These are phyloP conservation scores for Girardinichthys multiradiatus DNA, from an alignment of 2,113 vertebrate genomes.

Conservation along the genomic window DNA sequence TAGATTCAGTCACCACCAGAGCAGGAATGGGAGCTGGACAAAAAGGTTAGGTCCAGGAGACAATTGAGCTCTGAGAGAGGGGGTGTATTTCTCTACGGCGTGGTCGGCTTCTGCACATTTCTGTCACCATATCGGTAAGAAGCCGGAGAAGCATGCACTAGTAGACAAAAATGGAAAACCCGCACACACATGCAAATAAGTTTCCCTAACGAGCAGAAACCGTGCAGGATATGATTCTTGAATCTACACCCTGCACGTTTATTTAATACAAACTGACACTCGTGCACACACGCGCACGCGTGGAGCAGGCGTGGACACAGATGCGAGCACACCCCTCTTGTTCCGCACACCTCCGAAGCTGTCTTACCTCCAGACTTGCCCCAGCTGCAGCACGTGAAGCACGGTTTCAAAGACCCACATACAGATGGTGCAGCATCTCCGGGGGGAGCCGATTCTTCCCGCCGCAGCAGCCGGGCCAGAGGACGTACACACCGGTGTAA, in stretches of 20 bases:
- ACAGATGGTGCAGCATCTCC: conserved; percentile 89
- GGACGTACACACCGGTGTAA: conserved; percentile 49
- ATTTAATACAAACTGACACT: conserved; percentile 6
- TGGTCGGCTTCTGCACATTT: neutral
- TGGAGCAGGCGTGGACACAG: neutral
- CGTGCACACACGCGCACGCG: conserved; percentile 1
- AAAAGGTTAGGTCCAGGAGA: conserved; percentile 4
- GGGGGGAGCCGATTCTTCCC: conserved; percentile 47
- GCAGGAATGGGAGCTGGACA: conserved; percentile 15
- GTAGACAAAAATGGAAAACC: neutral
- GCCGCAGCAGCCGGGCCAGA: conserved; percentile 56
- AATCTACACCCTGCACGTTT: conserved; percentile 22
- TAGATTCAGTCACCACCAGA: conserved; percentile 16
- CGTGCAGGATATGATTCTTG: conserved; percentile 13
- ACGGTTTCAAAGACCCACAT: conserved; percentile 90
- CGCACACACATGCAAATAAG: neutral
- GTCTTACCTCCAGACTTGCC: conserved; percentile 93
- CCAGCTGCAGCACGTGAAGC: conserved; percentile 93
- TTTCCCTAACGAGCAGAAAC: neutral
- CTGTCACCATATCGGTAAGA: conserved; percentile 1
- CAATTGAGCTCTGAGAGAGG: neutral
- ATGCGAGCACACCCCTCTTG: conserved; percentile 20
- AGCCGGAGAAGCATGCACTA: conserved; percentile 3
- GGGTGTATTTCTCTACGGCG: neutral
- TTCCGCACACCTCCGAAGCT: conserved; percentile 17